phyloP scores from a whole-genome alignment of 1,140 invertebrate genomes.

The Dendroctonus valens region DNA sequence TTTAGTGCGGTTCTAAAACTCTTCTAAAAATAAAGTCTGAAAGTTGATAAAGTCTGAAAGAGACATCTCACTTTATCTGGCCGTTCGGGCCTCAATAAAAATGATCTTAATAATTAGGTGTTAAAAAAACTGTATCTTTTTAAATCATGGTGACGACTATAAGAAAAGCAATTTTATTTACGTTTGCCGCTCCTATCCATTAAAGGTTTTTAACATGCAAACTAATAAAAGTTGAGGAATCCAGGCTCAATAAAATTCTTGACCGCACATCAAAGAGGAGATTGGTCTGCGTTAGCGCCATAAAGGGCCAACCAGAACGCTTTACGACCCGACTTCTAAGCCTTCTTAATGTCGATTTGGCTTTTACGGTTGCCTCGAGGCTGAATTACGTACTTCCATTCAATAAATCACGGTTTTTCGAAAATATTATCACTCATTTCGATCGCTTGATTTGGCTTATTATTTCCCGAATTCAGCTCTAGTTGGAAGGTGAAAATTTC shows the following conservation, averaged over 20 bases:
- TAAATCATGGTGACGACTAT: neutral
- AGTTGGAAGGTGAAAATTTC: neutral
- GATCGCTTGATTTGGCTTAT: neutral
- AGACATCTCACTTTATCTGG: neutral
- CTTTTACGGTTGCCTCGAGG: conserved; percentile 47
- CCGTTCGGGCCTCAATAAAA: conserved; percentile 1
- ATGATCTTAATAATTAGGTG: conserved; percentile 14
- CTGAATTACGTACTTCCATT: conserved; percentile 45
- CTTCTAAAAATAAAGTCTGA: too few relatives aligned
- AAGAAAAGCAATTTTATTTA: conserved; percentile 14
- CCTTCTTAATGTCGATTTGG: conserved; percentile 51
- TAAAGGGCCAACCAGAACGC: conserved; percentile 48
- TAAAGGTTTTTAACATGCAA: conserved; percentile 27
- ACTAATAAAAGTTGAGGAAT: conserved; percentile 23
- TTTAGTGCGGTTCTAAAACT: too few relatives aligned
- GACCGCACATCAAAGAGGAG: conserved; percentile 28
- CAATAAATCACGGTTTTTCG: conserved; percentile 40
- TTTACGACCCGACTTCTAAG: conserved; percentile 46
- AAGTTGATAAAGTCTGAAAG: too few relatives aligned
- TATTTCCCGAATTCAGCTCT: neutral
- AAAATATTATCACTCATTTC: conserved; percentile 17
- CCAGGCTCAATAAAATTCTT: conserved; percentile 26
- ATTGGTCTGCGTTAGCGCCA: conserved; percentile 36
- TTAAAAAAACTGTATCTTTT: conserved; percentile 18
- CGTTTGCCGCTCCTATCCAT: conserved; percentile 19